A percentile compares a stretch with the other conserved stretches of the same genome.
Conservation (phyloP, 2,888 invertebrate genomes). For the Acleris emargana region DNA sequence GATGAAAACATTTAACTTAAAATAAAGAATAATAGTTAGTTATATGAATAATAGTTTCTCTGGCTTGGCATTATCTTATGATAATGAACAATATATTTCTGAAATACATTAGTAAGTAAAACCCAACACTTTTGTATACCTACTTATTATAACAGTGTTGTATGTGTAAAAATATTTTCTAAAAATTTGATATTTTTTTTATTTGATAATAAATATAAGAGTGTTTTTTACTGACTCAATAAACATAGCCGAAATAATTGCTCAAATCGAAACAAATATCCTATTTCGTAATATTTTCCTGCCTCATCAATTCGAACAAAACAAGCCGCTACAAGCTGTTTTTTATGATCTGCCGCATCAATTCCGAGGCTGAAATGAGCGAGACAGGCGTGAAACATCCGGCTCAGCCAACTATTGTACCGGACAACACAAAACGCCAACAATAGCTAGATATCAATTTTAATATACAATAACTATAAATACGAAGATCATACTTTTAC, state of each 20-base stretch:
- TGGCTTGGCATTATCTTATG: no score
- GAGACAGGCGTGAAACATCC: conserved; percentile 41
- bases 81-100: no score
- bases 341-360: conserved; percentile 32
- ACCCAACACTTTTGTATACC: no score
- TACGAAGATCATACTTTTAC: no score
- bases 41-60: no score
- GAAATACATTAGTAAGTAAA: no score
- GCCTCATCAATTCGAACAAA: conserved; percentile 16
- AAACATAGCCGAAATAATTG: neutral
- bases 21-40: no score
- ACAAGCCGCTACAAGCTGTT: conserved; percentile 8
- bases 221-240: neutral
- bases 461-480: no score
- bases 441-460: neutral
- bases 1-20: no score
- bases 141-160: no score
- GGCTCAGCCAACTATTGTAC: conserved; percentile 38
- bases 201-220: neutral
- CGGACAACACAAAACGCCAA: conserved; percentile 23
- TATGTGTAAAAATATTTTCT: no score
- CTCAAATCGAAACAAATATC: neutral
- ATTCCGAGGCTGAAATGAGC: conserved; percentile 34
- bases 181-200: no score
- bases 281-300: conserved; percentile 13